Conservation (phyloP, 2,113 vertebrate genomes). For the Macaca nemestrina region DNA sequence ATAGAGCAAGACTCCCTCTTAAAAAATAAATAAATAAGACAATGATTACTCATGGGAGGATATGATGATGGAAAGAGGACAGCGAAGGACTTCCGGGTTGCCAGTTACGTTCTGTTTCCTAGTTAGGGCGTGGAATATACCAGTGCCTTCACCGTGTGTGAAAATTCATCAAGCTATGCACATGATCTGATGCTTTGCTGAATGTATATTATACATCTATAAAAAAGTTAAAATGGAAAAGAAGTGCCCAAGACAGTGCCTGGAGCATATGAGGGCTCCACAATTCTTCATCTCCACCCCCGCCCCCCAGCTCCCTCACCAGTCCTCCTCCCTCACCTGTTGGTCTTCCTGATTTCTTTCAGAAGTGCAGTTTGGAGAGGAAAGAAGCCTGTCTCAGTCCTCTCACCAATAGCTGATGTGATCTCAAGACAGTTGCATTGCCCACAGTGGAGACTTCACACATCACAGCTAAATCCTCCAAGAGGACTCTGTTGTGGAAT, state of each 20-base stretch:
- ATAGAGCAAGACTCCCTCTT: background rate
- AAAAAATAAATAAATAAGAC: background rate
- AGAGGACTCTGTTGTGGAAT: background rate
- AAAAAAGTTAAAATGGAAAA: background rate
- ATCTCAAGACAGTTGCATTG: background rate
- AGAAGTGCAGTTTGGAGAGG: background rate
- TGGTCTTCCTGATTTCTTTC: background rate
- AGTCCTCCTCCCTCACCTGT: background rate
- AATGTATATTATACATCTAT: background rate
- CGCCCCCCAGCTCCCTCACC: background rate
- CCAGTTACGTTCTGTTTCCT: background rate
- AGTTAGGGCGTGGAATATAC: background rate
- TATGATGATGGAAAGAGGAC: background rate
- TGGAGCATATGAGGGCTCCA: background rate
- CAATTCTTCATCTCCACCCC: background rate
- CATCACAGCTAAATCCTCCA: background rate
- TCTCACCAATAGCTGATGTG: background rate
- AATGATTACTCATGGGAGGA: background rate
- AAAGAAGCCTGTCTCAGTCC: background rate
- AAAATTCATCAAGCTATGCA: background rate
- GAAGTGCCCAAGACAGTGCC: background rate
- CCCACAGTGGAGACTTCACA: background rate
- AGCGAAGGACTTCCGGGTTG: background rate
- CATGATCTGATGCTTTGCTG: background rate
- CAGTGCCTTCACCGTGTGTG: background rate